Conservation (phyloP, 1,140 invertebrate species). For the Brachionus manjavacas region DNA sequence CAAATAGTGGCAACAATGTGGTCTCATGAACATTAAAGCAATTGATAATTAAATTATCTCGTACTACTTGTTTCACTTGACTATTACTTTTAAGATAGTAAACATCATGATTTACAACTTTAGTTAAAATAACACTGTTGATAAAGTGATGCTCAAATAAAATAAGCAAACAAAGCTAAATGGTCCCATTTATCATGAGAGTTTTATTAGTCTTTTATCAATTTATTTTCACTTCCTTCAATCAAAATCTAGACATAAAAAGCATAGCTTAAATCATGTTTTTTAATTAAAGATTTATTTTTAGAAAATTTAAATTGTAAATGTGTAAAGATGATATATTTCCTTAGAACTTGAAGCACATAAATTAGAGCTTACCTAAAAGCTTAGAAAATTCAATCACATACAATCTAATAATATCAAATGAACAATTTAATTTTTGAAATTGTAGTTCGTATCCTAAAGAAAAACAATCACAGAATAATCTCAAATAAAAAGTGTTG, state of each 20-base stretch:
- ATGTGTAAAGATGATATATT: background rate
- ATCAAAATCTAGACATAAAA: background rate
- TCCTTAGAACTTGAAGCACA: background rate
- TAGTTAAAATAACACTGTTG: background rate
- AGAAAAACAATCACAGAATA: conserved; percentile 4
- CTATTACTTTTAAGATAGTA: conserved; percentile 2
- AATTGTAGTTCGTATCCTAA: background rate
- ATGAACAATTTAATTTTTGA: background rate
- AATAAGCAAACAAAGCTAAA: background rate
- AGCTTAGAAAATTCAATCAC: background rate
- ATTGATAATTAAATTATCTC: conserved; percentile 30
- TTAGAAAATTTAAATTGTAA: background rate
- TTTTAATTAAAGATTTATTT: background rate
- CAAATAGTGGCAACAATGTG: background rate
- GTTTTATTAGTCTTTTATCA: conserved; percentile 13
- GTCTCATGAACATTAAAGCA: background rate
- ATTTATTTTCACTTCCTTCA: conserved; percentile 1
- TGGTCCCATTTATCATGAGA: background rate
- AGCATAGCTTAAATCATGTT: background rate
- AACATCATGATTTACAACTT: background rate
- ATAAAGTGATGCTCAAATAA: conserved; percentile 6
- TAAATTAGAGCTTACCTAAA: background rate
- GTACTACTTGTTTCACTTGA: background rate
- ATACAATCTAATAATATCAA: background rate
- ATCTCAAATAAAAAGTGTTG: background rate